Evolutionary conservation across 2,888 invertebrate genomes (phyloP), one percentile per base, ranked within the genome.

Genomic region (Synanthedon formicaeformis): DNA sequence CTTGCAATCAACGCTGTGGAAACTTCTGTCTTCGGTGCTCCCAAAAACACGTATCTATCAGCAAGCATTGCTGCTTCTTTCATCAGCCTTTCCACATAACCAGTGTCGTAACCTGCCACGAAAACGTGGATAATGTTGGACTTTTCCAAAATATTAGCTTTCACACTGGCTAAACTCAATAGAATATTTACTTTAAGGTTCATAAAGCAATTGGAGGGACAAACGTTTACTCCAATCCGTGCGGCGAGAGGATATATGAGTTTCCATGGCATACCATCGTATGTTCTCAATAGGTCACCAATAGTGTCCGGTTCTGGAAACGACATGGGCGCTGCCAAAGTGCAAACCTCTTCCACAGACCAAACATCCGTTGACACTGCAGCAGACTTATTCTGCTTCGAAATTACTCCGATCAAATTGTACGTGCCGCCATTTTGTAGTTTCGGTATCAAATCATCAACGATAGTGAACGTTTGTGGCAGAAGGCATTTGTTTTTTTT

Each of bases 231-330:
- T 11, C 83, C 86, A 53, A 87, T 74, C 41, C 69, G 75, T 1
- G 83, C 84, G 49, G 87, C 78, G 6, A 87, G 65, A 52, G 82
- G 82, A 60, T 82, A 86, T 53, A 87, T 73, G 57, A 86, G 86
- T 59, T 76, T 79, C 82, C 83, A 87, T 11, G 86, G 72, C 11
- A 73, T 51, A 10, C 73, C 73, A 34, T 71, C 62, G 57, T 82
- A 85, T 1, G 64, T 67, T 45, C 65, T 58, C 53, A 67, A 78
- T 16, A 86, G 60, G 48, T 79, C 68, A 48, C 64, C 57, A 41
- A 87, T 69, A 41, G 81, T 79, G 51, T 63, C 57, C 12, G 79
- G 73, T 40, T 73, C 59, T 2, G 71, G 64, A 40, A 57, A 62
- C 0, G 74, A 74, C 11, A 71, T 51, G 41, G 84, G 78, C 14